Conservation (phyloP, 2,888 invertebrate genomes). For the Branchipolynoe longqiensis region DNA sequence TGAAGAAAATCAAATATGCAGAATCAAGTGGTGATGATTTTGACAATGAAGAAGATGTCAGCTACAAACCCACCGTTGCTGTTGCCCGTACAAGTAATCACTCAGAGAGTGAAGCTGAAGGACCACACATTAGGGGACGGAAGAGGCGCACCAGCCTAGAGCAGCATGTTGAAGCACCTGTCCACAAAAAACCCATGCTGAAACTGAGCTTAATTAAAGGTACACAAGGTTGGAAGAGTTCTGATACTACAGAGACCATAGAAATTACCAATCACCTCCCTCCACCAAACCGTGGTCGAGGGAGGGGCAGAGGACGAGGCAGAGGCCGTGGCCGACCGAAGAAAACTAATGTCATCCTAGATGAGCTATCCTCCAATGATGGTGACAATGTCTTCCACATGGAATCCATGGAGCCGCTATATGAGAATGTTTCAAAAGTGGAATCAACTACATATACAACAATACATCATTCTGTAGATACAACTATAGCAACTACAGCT, state of each 20-base stretch:
- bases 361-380: constrained; percentile 18
- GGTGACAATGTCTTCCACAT: constrained; percentile 9
- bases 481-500: neutral
- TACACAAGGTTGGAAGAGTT: constrained; percentile 41
- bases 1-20: constrained; percentile 13
- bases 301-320: constrained; percentile 49
- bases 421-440: neutral
- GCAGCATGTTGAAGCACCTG: neutral
- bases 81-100: neutral
- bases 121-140: neutral
- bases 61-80: neutral
- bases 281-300: neutral
- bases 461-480: neutral
- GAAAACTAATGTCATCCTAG: constrained; percentile 21
- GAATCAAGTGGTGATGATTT: constrained; percentile 44
- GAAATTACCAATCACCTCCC: neutral
- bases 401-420: neutral
- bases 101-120: constrained; percentile 14
- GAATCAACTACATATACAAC: constrained; percentile 13
- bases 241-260: neutral
- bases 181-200: constrained; percentile 31
- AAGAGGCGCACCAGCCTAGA: neutral
- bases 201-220: constrained; percentile 36
- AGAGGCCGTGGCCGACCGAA: constrained; percentile 41
- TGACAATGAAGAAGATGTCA: constrained; percentile 22